These are phyloP conservation scores for Troilus luridus DNA, from an alignment of 2,888 invertebrate genomes.

Conservation along the genomic window DNA sequence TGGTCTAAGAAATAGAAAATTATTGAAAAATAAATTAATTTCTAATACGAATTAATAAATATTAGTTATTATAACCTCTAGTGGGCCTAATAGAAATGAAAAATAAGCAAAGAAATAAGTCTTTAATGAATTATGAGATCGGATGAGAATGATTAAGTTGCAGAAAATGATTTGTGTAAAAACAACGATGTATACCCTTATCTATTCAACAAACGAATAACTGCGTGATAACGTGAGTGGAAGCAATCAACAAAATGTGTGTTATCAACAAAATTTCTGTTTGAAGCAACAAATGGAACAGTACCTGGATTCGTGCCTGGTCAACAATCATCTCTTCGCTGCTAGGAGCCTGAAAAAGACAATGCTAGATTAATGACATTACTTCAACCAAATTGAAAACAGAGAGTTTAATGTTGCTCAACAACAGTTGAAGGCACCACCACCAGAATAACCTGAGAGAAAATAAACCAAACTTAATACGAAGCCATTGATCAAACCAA, in stretches of 20 bases:
- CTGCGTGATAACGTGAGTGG: neutral
- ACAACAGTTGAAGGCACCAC: neutral
- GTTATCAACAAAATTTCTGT: neutral
- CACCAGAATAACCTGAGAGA: neutral
- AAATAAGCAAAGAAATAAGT: no score
- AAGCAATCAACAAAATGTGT: neutral
- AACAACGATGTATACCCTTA: neutral
- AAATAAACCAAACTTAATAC: neutral
- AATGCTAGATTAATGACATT: constrained; percentile 24
- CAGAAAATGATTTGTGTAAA: neutral
- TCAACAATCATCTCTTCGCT: constrained; percentile 74
- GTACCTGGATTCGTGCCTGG: constrained; percentile 66
- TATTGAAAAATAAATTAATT: no score
- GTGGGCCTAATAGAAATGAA: no score
- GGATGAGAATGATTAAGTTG: neutral
- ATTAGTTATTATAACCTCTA: no score
- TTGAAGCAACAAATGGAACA: constrained; percentile 31
- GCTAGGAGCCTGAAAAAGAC: constrained; percentile 72
- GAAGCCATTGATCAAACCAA: neutral
- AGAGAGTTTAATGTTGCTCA: neutral
- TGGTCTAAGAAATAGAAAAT: no score
- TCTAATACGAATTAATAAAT: no score
- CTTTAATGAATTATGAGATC: neutral
- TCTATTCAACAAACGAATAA: neutral
- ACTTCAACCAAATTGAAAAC: neutral